These are phyloP conservation scores for Nothobranchius furzeri DNA, from an alignment of 2,113 vertebrate genomes.

Conservation along the genomic window DNA sequence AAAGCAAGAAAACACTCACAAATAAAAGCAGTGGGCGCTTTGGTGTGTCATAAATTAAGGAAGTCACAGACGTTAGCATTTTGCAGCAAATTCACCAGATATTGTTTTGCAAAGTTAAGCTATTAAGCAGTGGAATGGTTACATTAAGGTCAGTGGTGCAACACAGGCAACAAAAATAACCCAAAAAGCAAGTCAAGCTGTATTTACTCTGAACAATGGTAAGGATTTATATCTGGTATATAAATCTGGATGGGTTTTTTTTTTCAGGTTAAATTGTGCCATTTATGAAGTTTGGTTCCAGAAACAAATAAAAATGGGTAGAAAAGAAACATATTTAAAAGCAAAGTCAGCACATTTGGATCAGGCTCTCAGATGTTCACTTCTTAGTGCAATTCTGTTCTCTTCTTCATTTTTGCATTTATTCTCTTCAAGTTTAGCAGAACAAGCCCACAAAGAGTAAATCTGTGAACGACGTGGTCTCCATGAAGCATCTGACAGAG, in stretches of 20 bases:
- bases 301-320: conserved; percentile 45
- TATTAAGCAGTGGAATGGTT: conserved; percentile 80
- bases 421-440: conserved; percentile 76
- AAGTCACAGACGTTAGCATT: conserved; percentile 80
- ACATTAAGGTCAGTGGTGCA: conserved; percentile 95
- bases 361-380: conserved; percentile 75
- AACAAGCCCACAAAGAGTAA: conserved; percentile 73
- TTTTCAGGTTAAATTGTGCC: background rate
- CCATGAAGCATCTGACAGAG: conserved; percentile 72
- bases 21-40: conserved; percentile 84
- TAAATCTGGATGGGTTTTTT: conserved; percentile 59
- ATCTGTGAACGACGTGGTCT: conserved; percentile 68
- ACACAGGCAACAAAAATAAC: conserved; percentile 85
- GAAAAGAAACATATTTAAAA: conserved; percentile 56
- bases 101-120: conserved; percentile 74
- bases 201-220: conserved; percentile 67
- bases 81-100: conserved; percentile 75
- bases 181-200: conserved; percentile 66
- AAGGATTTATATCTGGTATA: conserved; percentile 67
- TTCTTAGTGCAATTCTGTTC: conserved; percentile 76
- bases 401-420: conserved; percentile 61
- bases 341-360: conserved; percentile 72
- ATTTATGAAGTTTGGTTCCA: conserved; percentile 65
- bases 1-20: conserved; percentile 81
- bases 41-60: conserved; percentile 82